phyloP scores from a whole-genome alignment of 2,797 vertebrate genomes.

The Anisognathus igniventris region DNA sequence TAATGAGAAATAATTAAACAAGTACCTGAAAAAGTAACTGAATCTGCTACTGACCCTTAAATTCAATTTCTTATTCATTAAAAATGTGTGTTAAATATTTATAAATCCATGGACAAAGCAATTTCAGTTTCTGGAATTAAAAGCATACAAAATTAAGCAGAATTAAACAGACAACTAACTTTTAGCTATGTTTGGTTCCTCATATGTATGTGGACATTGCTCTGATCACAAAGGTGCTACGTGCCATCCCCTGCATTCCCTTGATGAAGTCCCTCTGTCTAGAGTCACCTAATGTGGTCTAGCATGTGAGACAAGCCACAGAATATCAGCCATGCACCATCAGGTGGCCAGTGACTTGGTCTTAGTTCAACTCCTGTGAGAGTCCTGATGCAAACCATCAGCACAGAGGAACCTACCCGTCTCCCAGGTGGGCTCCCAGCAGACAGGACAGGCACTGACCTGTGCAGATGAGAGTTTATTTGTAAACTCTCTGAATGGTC shows the following conservation, averaged over 20 bases:
- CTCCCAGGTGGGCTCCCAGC: neutral
- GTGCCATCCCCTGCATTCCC: neutral
- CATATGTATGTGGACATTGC: neutral
- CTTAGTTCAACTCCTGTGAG: neutral
- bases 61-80: constrained; percentile 42
- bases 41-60: constrained; percentile 25
- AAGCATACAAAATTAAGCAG: neutral
- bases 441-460: neutral
- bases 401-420: neutral
- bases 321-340: neutral
- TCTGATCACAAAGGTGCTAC: neutral
- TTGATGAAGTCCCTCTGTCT: neutral
- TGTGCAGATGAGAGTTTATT: neutral
- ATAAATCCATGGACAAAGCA: constrained; percentile 1
- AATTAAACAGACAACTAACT: neutral
- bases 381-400: neutral
- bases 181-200: neutral
- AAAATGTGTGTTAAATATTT: constrained; percentile 51
- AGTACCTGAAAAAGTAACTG: constrained; percentile 1
- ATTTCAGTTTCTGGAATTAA: constrained; percentile 27
- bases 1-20: constrained; percentile 33
- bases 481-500: neutral
- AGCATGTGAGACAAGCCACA: neutral
- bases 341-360: neutral
- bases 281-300: neutral